Evolutionary conservation across 2,888 invertebrate species (phyloP).

Genomic region (Falcaria lacertinaria): DNA sequence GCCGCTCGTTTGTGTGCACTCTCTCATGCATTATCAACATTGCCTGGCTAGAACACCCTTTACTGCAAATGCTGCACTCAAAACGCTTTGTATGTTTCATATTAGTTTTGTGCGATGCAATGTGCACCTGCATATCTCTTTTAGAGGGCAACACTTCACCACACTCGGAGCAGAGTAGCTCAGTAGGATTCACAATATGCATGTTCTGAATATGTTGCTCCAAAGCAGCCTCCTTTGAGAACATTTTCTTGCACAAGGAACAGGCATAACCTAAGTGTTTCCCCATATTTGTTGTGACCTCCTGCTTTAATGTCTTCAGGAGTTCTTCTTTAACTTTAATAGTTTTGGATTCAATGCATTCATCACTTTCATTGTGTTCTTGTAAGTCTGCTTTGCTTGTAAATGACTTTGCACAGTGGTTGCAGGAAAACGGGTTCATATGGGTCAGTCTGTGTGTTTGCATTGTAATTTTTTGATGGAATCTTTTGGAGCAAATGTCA

Average conservation of each 20-base stretch:
- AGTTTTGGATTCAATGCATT: constrained; percentile 51
- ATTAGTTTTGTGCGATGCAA: constrained; percentile 41
- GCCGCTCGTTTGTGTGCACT: constrained; percentile 73
- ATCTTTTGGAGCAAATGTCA: constrained; percentile 66
- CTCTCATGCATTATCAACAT: constrained; percentile 75
- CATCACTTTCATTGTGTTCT: constrained; percentile 46
- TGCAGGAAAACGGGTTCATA: constrained; percentile 54
- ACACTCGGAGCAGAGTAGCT: constrained; percentile 56
- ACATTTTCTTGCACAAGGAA: constrained; percentile 71
- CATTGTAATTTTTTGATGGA: constrained; percentile 74
- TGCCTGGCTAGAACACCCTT: constrained; percentile 69
- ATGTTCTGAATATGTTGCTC: constrained; percentile 64
- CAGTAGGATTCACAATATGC: constrained; percentile 55
- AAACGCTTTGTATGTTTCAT: constrained; percentile 53
- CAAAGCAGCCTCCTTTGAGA: constrained; percentile 63
- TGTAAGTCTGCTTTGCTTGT: constrained; percentile 40
- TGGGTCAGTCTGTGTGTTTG: constrained; percentile 71
- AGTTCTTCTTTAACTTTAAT: constrained; percentile 57
- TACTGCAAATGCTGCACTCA: constrained; percentile 64
- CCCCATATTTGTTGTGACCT: constrained; percentile 59
- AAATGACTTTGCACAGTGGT: constrained; percentile 57
- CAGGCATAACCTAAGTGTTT: constrained; percentile 68
- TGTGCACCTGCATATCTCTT: constrained; percentile 53
- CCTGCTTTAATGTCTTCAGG: constrained; percentile 67
- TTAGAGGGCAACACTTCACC: constrained; percentile 58